phyloP scores from a whole-genome alignment of 2,888 invertebrate genomes.

The Leptinotarsa rubiginosa region DNA sequence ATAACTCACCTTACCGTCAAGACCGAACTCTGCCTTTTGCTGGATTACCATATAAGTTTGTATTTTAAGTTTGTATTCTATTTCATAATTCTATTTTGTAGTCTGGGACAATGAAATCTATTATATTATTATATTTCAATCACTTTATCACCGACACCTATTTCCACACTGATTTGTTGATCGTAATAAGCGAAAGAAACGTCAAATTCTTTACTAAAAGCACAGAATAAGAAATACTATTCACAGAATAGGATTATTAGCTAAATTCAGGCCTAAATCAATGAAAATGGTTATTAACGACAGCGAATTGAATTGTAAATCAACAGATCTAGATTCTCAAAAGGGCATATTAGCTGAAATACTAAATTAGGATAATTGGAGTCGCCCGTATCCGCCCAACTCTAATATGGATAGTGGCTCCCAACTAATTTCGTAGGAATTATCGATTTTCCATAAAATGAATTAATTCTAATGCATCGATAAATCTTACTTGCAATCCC shows the following conservation, averaged over 20 bases:
- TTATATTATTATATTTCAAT: no score
- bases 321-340: conserved; percentile 2
- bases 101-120: no score
- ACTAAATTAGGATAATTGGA: conserved; percentile 24
- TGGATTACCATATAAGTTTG: no score
- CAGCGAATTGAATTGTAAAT: conserved; percentile 3
- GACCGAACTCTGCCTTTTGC: no score
- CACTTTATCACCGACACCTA: no score
- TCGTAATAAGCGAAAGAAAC: no score
- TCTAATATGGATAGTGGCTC: conserved; percentile 23
- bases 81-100: no score
- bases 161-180: no score
- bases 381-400: conserved; percentile 6
- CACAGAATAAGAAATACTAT: not conserved
- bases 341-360: conserved; percentile 16
- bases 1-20: no score
- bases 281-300: not conserved
- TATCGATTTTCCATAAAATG: conserved; percentile 42
- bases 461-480: conserved; percentile 39
- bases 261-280: not conserved
- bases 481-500: conserved; percentile 32
- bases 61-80: no score
- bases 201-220: not conserved
- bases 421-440: conserved; percentile 39
- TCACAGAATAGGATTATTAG: not conserved